Evolutionary conservation across 2,797 vertebrate species (phyloP).

Genomic region (Paramormyrops hopkinsi): DNA sequence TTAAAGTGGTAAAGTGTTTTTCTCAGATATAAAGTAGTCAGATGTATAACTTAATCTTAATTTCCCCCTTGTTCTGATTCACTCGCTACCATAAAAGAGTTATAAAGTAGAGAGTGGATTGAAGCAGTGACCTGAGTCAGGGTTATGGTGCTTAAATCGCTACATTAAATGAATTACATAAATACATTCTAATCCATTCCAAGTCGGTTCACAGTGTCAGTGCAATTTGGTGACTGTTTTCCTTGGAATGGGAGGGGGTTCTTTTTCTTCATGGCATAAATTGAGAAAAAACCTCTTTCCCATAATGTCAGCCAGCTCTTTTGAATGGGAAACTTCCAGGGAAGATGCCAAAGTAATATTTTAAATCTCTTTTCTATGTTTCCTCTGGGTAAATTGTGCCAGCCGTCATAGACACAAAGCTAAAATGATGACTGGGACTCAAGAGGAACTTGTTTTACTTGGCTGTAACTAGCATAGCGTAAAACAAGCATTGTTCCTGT

Average conservation of each 20-base stretch:
- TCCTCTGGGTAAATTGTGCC: not conserved
- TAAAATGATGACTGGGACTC: not conserved
- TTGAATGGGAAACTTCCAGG: slow-evolving; percentile 7
- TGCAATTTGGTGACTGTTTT: not conserved
- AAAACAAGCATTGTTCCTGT: slow-evolving; percentile 18
- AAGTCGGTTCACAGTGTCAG: not conserved
- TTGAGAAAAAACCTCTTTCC: not conserved
- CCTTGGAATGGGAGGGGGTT: not conserved
- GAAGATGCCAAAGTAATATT: slow-evolving; percentile 8
- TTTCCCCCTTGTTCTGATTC: not conserved
- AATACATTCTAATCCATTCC: not conserved
- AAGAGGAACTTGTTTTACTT: slow-evolving; percentile 9
- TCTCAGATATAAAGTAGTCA: not conserved
- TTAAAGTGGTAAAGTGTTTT: not conserved
- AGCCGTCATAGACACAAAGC: not conserved
- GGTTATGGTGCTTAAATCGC: slow-evolving; percentile 1
- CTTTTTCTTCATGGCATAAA: not conserved
- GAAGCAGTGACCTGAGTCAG: not conserved
- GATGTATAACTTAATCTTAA: not conserved
- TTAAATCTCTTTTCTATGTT: not conserved
- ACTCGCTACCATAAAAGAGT: not conserved
- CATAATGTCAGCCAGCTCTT: not conserved
- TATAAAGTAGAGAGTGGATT: not conserved
- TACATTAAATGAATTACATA: not conserved
- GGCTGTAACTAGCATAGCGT: not conserved